phyloP scores from a whole-genome alignment of 2,888 invertebrate species.

The Ischnus inquisitorius region DNA sequence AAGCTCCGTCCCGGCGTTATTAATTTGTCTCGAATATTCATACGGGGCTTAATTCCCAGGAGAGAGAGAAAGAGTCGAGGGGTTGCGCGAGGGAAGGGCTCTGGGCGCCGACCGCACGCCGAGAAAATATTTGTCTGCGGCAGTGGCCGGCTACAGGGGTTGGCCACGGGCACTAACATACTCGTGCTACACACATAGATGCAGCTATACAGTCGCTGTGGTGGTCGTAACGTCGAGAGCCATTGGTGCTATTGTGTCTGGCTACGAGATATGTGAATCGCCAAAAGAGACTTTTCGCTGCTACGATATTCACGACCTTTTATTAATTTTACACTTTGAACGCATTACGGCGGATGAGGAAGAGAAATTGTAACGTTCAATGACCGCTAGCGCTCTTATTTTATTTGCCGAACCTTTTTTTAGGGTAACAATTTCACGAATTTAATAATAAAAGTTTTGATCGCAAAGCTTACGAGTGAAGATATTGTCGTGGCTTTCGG shows the following conservation, averaged over 20 bases:
- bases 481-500: neutral
- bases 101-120: conserved; percentile 71
- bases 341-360: conserved; percentile 10
- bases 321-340: conserved; percentile 59
- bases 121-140: conserved; percentile 69
- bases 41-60: conserved; percentile 66
- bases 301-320: conserved; percentile 39
- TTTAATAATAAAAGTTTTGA: neutral
- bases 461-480: too few relatives aligned
- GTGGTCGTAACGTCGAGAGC: conserved; percentile 27
- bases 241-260: conserved; percentile 39
- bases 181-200: conserved; percentile 37
- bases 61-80: conserved; percentile 47
- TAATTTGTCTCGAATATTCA: conserved; percentile 75
- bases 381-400: conserved; percentile 1
- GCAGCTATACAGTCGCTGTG: conserved; percentile 39
- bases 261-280: conserved; percentile 36
- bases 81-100: conserved; percentile 50
- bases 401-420: neutral
- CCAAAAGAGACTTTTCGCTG: conserved; percentile 14
- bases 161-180: conserved; percentile 42
- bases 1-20: conserved; percentile 61
- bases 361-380: conserved; percentile 4
- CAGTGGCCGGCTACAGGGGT: conserved; percentile 57
- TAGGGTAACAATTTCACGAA: neutral